These are phyloP conservation scores for Carapus acus DNA, from an alignment of 2,797 vertebrate species.

Conservation along the genomic window DNA sequence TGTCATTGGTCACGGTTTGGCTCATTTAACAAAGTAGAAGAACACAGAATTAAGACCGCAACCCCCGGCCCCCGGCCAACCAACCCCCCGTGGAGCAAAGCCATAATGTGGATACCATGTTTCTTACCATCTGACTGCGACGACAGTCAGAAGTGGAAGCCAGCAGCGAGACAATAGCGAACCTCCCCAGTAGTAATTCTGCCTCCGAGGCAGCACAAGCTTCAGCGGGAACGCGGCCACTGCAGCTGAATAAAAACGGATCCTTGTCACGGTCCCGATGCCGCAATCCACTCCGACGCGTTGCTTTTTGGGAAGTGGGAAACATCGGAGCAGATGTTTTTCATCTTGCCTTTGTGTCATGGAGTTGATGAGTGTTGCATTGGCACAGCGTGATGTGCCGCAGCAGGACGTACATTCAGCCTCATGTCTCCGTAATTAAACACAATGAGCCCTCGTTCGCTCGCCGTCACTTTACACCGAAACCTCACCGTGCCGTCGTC, in stretches of 20 bases:
- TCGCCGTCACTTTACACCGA: slow-evolving; percentile 47
- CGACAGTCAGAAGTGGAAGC: slow-evolving; percentile 51
- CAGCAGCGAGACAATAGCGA: slow-evolving; percentile 54
- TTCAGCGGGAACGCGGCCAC: slow-evolving; percentile 40
- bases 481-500: slow-evolving; percentile 29
- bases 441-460: slow-evolving; percentile 54
- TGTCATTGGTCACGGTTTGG: slow-evolving; percentile 20
- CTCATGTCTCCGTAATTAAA: slow-evolving; percentile 63
- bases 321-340: slow-evolving; percentile 76
- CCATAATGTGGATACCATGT: slow-evolving; percentile 47
- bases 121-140: slow-evolving; percentile 45
- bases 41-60: slow-evolving; percentile 30
- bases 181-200: slow-evolving; percentile 47
- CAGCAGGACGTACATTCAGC: slow-evolving; percentile 59
- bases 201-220: slow-evolving; percentile 43
- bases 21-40: slow-evolving; percentile 30
- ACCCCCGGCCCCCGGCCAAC: no score
- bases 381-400: slow-evolving; percentile 55
- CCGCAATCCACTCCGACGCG: slow-evolving; percentile 63
- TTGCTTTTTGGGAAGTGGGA: slow-evolving; percentile 64
- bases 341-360: slow-evolving; percentile 65
- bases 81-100: slow-evolving; percentile 28
- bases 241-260: slow-evolving; percentile 56
- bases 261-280: slow-evolving; percentile 61
- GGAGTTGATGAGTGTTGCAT: slow-evolving; percentile 66